Base-by-base conservation (phyloP, 2,888 invertebrate species). In the Neoscelio sp. region DNA sequence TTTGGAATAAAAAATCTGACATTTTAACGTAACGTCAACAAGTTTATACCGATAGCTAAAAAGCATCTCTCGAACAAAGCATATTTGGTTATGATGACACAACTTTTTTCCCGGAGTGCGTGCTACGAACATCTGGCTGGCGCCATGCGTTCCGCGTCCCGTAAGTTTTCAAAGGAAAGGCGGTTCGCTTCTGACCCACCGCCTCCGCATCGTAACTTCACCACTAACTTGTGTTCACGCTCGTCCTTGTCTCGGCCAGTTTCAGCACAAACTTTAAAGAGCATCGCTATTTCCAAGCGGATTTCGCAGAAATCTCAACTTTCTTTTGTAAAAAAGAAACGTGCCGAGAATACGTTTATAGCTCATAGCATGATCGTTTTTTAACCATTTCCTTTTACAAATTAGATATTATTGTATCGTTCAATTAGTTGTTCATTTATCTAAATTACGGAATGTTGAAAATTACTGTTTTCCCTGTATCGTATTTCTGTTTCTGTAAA, bases 81-180 rank as follows among this genome's bases (percentile, higher is more conserved):
- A 26, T 23, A 48, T 35, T 62, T 26, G 46, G 56, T 35, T 58
- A 38, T 30, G 28, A 60, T 62, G 68, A 68, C 52, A 52, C 54
- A 48, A 68, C 38, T 48, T 77, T 77, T 46, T 70, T 35, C 44
- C 23, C 33, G 13, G 17, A 64, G 54, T 52, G 46, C 48, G 62
- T 64, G 70, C 54, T 44, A 12, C 35, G 64, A 77, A 65, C 77
- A 77, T 77, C 77, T 77, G 77, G 62, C 77, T 71, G 77, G 77
- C 77, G 71, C 77, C 70, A 65, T 70, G 58, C 71, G 70, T 77
- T 70, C 70, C 68, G 62, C 68, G 62, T 65, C 65, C 74, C 64
- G 48, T 28, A 54, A 74, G 23, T 50, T 40, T 65, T 65, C 65
- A 65, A 75, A 67, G 42, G 58, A 48, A 58, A 56, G 64, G 58